Base-by-base conservation (phyloP, 2,113 vertebrate genomes). In the Platichthys stellatus region DNA sequence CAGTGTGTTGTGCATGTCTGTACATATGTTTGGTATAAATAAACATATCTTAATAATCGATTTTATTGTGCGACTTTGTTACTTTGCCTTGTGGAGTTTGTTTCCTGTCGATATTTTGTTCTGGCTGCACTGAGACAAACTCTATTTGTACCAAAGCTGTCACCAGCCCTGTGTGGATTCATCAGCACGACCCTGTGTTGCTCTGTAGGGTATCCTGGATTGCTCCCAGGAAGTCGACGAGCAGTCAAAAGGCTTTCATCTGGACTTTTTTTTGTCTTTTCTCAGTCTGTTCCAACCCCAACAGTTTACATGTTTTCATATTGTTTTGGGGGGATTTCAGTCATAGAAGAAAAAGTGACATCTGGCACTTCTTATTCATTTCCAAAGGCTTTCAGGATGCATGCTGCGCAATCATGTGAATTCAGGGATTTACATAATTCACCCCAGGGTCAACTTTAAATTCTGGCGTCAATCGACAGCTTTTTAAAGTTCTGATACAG, bases 371-470 rank as follows among this genome's bases (percentile, higher is more conserved):
- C 12, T 26, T 56, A 59, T 76, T 80, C 10, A 66, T 62, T 75
- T 69, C 78, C 61, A 65, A 58, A 83, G 56, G 69, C 71, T 72
- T 72, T 80, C 24, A 78, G 58, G 68, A 77, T 79, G 60, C 75
- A 57, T 78, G 62, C 63, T 73, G 61, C 61, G 72, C 80, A 79
- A 82, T 86, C 61, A 67, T 86, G 63, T 70, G 51, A 72, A 69
- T 81, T 74, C 70, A 83, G 2, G 12, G 23, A 79, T 85, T 66
- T 10, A 13, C n/a, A 56, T 23, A 63, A 82, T 77, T 86, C 65
- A 77, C 78, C 75, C 63, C 15, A 40, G 63, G 62, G 43, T 81
- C 14, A 4, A 75, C 79, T 84, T 74, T 73, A 82, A 86, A 80
- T 74, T 74, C 59, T 76, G 72, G 40, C 53, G 59, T 74, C 70